Conservation (phyloP, 2,797 vertebrate species). For the Pipistrellus pipistrellus region DNA sequence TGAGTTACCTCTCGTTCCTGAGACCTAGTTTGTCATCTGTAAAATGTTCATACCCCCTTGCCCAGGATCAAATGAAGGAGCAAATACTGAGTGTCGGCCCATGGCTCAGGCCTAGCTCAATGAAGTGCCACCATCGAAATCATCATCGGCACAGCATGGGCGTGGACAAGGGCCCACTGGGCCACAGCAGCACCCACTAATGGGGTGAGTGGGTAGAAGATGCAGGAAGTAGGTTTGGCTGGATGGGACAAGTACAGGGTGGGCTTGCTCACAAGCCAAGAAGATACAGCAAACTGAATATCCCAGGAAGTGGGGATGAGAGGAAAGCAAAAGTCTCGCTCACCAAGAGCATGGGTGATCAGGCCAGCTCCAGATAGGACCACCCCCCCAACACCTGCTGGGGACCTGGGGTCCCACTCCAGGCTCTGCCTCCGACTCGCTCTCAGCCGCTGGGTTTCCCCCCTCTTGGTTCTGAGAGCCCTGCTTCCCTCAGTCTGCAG, state of each 20-base stretch:
- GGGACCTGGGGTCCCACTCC: not conserved
- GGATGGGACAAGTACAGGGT: rapidly evolving
- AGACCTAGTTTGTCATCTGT: not conserved
- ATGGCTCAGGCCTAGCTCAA: rapidly evolving
- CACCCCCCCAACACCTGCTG: rapidly evolving
- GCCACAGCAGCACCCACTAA: not conserved
- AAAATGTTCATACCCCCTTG: not conserved
- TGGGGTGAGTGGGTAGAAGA: rapidly evolving
- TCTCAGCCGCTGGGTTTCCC: not conserved
- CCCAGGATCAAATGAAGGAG: not conserved
- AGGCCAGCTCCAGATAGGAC: not conserved
- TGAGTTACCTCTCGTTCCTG: not conserved
- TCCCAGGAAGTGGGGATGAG: not conserved
- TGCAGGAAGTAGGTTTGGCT: not conserved
- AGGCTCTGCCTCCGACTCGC: not conserved
- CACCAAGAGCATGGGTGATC: not conserved
- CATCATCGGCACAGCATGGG: rapidly evolving
- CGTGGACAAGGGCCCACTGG: not conserved
- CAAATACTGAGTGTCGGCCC: rapidly evolving
- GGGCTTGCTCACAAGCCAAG: not conserved
- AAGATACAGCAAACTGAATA: not conserved
- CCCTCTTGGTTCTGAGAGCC: not conserved
- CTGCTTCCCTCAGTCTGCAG: rapidly evolving
- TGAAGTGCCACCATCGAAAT: rapidly evolving
- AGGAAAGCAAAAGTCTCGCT: not conserved